These are phyloP conservation scores for Crypturellus tataupa DNA, from an alignment of 2,797 vertebrate genomes.

Conservation along the genomic window DNA sequence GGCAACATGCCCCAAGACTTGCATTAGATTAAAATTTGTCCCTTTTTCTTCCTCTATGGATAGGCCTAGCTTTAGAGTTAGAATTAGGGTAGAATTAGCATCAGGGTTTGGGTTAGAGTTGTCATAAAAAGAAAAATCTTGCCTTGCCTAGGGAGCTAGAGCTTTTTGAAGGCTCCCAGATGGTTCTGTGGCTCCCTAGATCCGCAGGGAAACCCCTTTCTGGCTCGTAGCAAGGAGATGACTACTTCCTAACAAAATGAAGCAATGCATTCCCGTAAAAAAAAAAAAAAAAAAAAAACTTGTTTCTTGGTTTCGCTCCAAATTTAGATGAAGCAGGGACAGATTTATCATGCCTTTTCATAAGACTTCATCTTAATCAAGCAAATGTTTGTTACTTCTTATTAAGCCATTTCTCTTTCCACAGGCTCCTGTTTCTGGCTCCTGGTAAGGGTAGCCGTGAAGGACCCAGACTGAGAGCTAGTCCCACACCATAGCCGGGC, in stretches of 20 bases:
- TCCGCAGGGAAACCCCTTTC: neutral
- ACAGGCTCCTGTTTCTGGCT: neutral
- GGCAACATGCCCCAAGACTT: neutral
- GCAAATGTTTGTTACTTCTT: neutral
- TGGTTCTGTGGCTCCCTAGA: neutral
- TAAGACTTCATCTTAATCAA: neutral
- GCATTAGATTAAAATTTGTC: neutral
- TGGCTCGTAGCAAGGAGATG: neutral
- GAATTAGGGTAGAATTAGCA: neutral
- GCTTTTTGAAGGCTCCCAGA: neutral
- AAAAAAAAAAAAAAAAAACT: slow-evolving; percentile 42
- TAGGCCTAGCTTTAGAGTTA: neutral
- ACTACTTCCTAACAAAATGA: slow-evolving; percentile 8
- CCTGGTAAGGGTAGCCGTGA: neutral
- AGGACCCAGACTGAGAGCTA: fast-evolving
- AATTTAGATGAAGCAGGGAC: slow-evolving; percentile 6
- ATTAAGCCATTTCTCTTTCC: slow-evolving; percentile 3
- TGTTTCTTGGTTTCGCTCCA: neutral
- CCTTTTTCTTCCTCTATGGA: neutral
- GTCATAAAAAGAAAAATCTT: neutral
- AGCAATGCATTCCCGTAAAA: neutral
- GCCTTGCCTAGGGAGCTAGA: neutral
- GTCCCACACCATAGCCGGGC: fast-evolving
- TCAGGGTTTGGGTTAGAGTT: neutral
- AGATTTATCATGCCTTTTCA: neutral